phyloP scores from a whole-genome alignment of 2,888 invertebrate genomes.

The Scelioninae gen. 1 region DNA sequence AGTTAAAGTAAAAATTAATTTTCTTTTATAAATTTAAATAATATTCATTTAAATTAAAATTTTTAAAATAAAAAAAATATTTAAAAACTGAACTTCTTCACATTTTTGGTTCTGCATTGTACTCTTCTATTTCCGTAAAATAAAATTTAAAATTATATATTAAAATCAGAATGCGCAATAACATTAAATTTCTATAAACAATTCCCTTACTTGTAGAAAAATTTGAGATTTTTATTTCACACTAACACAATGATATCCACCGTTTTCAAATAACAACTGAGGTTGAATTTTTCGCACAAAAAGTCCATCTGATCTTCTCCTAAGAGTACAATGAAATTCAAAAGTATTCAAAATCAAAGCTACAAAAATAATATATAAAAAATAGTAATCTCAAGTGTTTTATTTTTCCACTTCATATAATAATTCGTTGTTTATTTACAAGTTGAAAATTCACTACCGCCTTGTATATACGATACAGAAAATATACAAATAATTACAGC shows the following conservation, averaged over 20 bases:
- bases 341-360: background rate
- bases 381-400: slow-evolving; percentile 10
- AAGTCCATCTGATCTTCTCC: background rate
- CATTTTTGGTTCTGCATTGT: background rate
- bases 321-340: background rate
- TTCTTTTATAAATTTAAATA: background rate
- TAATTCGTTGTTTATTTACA: slow-evolving; percentile 46
- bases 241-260: slow-evolving; percentile 18
- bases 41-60: too few species aligned
- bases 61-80: too few species aligned
- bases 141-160: too few species aligned
- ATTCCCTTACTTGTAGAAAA: background rate
- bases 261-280: background rate
- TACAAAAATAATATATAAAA: slow-evolving; percentile 39
- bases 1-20: slow-evolving; percentile 42
- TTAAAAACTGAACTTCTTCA: too few species aligned
- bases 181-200: background rate
- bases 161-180: background rate
- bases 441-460: slow-evolving; percentile 1
- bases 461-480: slow-evolving; percentile 11
- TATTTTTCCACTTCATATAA: slow-evolving; percentile 27
- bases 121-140: too few species aligned
- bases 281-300: background rate
- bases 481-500: slow-evolving; percentile 32
- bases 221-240: background rate